Conservation (phyloP, 1,140 invertebrate genomes). For the Calosoma granatense region DNA sequence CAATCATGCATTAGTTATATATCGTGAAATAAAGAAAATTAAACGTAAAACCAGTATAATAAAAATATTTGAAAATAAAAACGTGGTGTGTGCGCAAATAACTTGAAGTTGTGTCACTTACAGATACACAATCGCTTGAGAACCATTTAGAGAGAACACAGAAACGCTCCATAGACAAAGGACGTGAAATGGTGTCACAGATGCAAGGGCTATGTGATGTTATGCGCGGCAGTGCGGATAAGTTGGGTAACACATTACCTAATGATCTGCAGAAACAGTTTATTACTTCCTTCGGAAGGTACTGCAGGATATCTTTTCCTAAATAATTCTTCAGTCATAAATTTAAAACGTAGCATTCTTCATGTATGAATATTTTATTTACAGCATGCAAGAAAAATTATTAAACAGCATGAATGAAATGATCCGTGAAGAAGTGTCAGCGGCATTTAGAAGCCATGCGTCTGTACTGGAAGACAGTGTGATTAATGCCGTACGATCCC, state of each 20-base stretch:
- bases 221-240: constrained; percentile 28
- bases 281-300: constrained; percentile 26
- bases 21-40: too few relatives aligned
- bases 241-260: constrained; percentile 22
- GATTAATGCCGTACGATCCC: constrained; percentile 49
- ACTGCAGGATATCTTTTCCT: too few relatives aligned
- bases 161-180: constrained; percentile 29
- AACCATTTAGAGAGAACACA: constrained; percentile 30
- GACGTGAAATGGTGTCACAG: constrained; percentile 30
- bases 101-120: neutral
- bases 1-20: constrained; percentile 5
- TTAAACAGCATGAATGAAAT: constrained; percentile 27
- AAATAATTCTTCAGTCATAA: too few relatives aligned
- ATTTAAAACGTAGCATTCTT: neutral
- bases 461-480: constrained; percentile 45
- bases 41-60: constrained; percentile 20
- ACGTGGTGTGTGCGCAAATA: too few relatives aligned
- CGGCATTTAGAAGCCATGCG: constrained; percentile 48
- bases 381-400: constrained; percentile 34
- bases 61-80: too few relatives aligned
- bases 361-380: constrained; percentile 15
- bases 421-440: constrained; percentile 45
- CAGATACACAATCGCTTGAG: constrained; percentile 32
- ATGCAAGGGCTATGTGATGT: constrained; percentile 30
- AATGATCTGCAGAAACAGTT: constrained; percentile 31